phyloP scores from a whole-genome alignment of 1,140 invertebrate genomes.

The silkworm (Bombyx mori) region ASM3026992v2 NC_085122.1:4653001-4653500 shows the following conservation, averaged over 20 bases:
- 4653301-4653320: conserved; percentile 17
- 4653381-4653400: conserved; percentile 21
- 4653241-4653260: conserved; percentile 76
- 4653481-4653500: conserved; percentile 23
- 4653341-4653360: conserved; percentile 22
- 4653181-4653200: conserved; percentile 82
- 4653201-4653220: conserved; percentile 81
- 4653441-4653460: conserved; percentile 51
- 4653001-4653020: conserved; percentile 54
- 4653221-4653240: conserved; percentile 76
- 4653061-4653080: conserved; percentile 13
- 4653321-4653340: conserved; percentile 28
- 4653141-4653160: conserved; percentile 73
- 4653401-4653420: conserved; percentile 56
- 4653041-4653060: conserved; percentile 70
- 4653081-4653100: conserved; percentile 18
- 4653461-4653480: conserved; percentile 57
- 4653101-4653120: conserved; percentile 21
- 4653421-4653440: conserved; percentile 71
- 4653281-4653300: conserved; percentile 20
- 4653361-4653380: conserved; percentile 21
- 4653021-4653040: conserved; percentile 85
- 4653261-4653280: conserved; percentile 26
- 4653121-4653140: conserved; percentile 59
- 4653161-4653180: conserved; percentile 72